phyloP scores from a whole-genome alignment of 2,113 vertebrate genomes.

The Lates calcarifer region DNA sequence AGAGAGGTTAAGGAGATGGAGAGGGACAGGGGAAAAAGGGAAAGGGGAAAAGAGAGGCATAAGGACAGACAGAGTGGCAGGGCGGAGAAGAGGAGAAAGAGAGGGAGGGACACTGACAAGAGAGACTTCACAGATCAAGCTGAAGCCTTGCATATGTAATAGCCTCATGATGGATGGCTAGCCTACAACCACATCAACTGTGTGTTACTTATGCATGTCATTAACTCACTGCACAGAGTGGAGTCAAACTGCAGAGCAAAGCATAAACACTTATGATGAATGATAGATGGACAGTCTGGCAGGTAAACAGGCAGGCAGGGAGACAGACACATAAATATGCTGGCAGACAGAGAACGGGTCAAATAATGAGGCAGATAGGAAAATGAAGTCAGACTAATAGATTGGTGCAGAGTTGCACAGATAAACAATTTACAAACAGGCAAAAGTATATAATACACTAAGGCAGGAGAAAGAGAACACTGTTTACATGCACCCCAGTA shows the following conservation, averaged over 20 bases:
- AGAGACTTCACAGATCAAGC: slow-evolving; percentile 48
- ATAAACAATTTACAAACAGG: slow-evolving; percentile 36
- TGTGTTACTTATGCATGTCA: slow-evolving; percentile 60
- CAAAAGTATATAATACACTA: not conserved
- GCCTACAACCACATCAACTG: slow-evolving; percentile 56
- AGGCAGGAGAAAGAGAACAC: not conserved
- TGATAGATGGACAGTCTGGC: slow-evolving; percentile 64
- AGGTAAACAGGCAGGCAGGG: slow-evolving; percentile 51
- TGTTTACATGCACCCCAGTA: not conserved
- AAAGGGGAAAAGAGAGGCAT: not conserved
- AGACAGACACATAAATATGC: slow-evolving; percentile 52
- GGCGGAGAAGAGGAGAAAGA: not conserved
- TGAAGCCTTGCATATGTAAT: slow-evolving; percentile 64
- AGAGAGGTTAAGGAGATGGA: not conserved
- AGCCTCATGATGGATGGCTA: slow-evolving; percentile 67
- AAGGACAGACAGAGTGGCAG: slow-evolving; percentile 29
- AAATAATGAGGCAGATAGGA: slow-evolving; percentile 42
- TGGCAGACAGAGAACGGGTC: slow-evolving; percentile 28
- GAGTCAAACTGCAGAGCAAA: slow-evolving; percentile 55
- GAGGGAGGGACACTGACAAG: slow-evolving; percentile 26
- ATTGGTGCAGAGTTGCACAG: slow-evolving; percentile 20
- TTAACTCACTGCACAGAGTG: slow-evolving; percentile 63
- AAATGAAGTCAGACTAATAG: slow-evolving; percentile 38
- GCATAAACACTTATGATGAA: slow-evolving; percentile 66
- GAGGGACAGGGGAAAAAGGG: not conserved